A percentile compares a stretch with the other conserved stretches of the same genome.
Evolutionary conservation across 2,888 invertebrate species (phyloP).

Genomic region (Morpho deidamia): DNA sequence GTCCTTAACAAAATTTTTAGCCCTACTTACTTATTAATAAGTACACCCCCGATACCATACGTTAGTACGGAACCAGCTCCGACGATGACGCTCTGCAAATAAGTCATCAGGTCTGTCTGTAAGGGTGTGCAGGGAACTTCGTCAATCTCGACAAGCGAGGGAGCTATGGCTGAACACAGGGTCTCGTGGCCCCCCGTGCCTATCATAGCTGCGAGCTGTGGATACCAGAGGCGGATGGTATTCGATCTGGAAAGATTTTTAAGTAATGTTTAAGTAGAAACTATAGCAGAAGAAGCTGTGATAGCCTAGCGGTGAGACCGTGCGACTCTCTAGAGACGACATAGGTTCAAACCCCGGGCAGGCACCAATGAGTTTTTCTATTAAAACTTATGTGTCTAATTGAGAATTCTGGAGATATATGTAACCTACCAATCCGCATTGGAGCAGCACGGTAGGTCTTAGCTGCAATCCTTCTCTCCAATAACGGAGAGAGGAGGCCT

Average conservation of each 20-base stretch:
- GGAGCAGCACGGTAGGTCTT: too few relatives aligned
- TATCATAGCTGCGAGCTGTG: slow-evolving; percentile 88
- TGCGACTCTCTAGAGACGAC: too few relatives aligned
- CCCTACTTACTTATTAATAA: slow-evolving; percentile 50
- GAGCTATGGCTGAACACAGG: slow-evolving; percentile 59
- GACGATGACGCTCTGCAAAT: slow-evolving; percentile 83
- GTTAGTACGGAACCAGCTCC: slow-evolving; percentile 80
- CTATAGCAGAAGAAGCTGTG: too few relatives aligned
- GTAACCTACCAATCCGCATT: too few relatives aligned
- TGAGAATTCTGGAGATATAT: too few relatives aligned
- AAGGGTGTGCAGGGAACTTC: slow-evolving; percentile 49
- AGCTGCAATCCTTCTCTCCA: too few relatives aligned
- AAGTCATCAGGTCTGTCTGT: slow-evolving; percentile 79
- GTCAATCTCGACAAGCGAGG: slow-evolving; percentile 26
- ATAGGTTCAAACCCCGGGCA: too few relatives aligned
- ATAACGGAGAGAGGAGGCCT: too few relatives aligned
- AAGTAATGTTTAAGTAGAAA: background rate
- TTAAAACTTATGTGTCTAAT: too few relatives aligned
- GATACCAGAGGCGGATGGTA: slow-evolving; percentile 91
- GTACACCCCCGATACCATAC: slow-evolving; percentile 76
- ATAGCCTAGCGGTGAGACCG: too few relatives aligned
- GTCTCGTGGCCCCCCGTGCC: slow-evolving; percentile 41
- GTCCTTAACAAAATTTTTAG: too few relatives aligned
- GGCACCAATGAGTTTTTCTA: too few relatives aligned
- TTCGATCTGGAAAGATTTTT: slow-evolving; percentile 77